Base-by-base conservation (phyloP, 2,888 invertebrate species). In the Rhopalosiphum nymphaeae region DNA sequence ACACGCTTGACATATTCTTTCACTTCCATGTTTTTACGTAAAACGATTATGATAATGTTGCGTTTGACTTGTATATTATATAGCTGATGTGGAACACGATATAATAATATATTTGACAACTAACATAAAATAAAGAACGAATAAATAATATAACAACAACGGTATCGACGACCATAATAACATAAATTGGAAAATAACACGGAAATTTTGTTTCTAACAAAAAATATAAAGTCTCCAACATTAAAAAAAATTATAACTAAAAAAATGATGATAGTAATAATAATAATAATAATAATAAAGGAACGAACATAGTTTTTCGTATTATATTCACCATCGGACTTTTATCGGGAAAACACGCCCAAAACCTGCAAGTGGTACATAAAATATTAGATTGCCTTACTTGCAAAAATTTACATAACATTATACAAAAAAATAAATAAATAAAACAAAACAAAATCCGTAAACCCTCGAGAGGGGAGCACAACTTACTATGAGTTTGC, bases 361-460 rank as follows among this genome's bases (percentile, higher is more conserved):
- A 11, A 42, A 11, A 49, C 88, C 53, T n/a, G 53, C 53, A n/a
- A 93, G 88, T 53, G 84, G 89, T 42, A 78, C 44, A n/a, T 93
- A 84, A 89, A 89, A 93, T 93, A 93, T 89, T 93, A 89, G 84
- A 84, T 89, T 93, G 89, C 92, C 92, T 88, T 84, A 92, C 46
- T 89, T n/a, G 89, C 56, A 88, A 93, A 93, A 84, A 93, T 93
- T 93, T 93, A 89, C 93, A 89, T 93, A 89, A 93, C 93, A 84
- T 93, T 93, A 89, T 89, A 44, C 87, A 13, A 49, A 88, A 88
- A 87, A 87, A 91, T 25, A 78, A 91, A 90, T 91, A 61, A 85
- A 86, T 86, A 61, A 91, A 57, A 85, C n/a, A 92, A 86, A 86
- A 86, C 46, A 56, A 57, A 86, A 61, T 56, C n/a, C 57, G 26